Evolutionary conservation across 2,888 invertebrate genomes (phyloP).

Genomic region (Crioceris asparagi): DNA sequence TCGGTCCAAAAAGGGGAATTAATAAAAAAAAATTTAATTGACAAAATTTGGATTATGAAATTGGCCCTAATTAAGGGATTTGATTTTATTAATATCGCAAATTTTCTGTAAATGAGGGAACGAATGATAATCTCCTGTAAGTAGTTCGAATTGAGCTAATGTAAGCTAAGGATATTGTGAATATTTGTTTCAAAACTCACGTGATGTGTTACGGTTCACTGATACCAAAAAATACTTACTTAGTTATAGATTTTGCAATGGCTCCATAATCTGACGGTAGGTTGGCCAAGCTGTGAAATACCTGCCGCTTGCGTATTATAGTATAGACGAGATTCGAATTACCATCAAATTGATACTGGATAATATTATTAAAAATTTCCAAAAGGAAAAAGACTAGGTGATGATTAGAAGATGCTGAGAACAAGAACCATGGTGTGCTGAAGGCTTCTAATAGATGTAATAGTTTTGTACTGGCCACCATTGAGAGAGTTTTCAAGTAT

Average conservation of each 20-base stretch:
- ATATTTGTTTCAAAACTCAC: too few relatives aligned
- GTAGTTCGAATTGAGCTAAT: too few relatives aligned
- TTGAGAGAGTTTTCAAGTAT: conserved; percentile 95
- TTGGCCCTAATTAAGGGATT: too few relatives aligned
- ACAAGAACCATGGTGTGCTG: conserved; percentile 98
- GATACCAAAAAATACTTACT: too few relatives aligned
- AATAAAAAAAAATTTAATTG: too few relatives aligned
- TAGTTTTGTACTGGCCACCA: conserved; percentile 97
- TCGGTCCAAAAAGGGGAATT: too few relatives aligned
- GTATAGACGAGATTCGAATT: conserved; percentile 98
- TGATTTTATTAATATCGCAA: too few relatives aligned
- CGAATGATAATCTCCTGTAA: too few relatives aligned
- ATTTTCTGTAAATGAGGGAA: too few relatives aligned
- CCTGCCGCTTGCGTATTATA: conserved; percentile 95
- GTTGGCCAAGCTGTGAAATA: conserved; percentile 96
- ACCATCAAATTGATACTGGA: conserved; percentile 98
- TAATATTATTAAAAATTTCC: conserved; percentile 99
- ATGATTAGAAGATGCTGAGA: conserved; percentile 92
- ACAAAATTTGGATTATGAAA: too few relatives aligned
- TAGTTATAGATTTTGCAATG: conserved; percentile 67
- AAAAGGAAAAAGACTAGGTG: conserved; percentile 96
- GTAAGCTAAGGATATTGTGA: too few relatives aligned
- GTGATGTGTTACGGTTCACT: too few relatives aligned
- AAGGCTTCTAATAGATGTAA: conserved; percentile 96
- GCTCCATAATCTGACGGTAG: conserved; percentile 86